These are phyloP conservation scores for Chamaetylas fuelleborni DNA, from an alignment of 2,113 vertebrate genomes.

Conservation along the genomic window DNA sequence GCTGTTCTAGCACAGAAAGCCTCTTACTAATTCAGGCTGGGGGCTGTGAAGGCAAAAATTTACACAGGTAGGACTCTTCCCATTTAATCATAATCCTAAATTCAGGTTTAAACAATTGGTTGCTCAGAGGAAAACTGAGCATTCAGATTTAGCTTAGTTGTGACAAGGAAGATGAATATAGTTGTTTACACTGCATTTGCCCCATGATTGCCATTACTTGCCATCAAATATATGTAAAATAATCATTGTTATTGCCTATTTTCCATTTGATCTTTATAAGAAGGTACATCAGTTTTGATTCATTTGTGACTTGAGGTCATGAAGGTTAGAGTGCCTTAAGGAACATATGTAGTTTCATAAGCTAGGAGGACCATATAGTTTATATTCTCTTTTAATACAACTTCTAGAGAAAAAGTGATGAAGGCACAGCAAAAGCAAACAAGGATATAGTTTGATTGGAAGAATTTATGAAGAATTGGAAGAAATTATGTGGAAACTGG, in stretches of 20 bases:
- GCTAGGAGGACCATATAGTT: not conserved
- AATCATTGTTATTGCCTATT: not conserved
- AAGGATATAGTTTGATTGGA: not conserved
- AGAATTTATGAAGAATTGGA: not conserved
- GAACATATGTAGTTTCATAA: not conserved
- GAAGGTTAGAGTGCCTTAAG: not conserved
- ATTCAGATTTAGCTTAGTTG: not conserved
- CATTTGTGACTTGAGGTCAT: not conserved
- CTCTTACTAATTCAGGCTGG: not conserved
- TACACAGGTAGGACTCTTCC: not conserved
- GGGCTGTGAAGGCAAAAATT: not conserved
- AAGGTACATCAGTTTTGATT: not conserved
- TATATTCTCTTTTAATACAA: not conserved
- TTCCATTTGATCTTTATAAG: not conserved
- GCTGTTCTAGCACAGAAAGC: not conserved
- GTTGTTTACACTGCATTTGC: not conserved
- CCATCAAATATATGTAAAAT: not conserved
- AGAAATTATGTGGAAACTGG: not conserved
- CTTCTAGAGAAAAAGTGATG: not conserved
- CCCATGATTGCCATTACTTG: not conserved
- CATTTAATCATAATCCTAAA: not conserved
- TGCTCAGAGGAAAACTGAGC: not conserved
- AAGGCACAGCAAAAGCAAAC: not conserved
- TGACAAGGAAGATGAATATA: not conserved
- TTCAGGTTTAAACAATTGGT: not conserved